Base-by-base conservation (phyloP, 2,797 vertebrate genomes). In the Brachyalestes nurse region DNA sequence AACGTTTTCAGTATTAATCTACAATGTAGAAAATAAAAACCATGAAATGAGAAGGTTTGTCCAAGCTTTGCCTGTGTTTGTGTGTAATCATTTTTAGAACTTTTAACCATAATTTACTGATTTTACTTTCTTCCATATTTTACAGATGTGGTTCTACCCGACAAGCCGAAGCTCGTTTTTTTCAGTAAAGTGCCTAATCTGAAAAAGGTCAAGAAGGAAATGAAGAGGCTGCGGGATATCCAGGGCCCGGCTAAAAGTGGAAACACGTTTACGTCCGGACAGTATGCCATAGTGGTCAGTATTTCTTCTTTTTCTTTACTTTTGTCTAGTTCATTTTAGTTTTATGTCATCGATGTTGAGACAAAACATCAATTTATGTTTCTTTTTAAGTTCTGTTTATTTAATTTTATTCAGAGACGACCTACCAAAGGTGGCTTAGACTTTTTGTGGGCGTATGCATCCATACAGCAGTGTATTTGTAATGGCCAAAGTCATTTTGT, bases 231-330 rank as follows among this genome's bases (percentile, higher is more conserved):
- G 17, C 84, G 89, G 19, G 97, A 99, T 65, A 99, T 99, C 83
- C 95, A 93, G 0, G 98, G 98, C 0, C 97, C 97, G 0, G 62
- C 78, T 0, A 87, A 55, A 73, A 12, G 70, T 0, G 94, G 86
- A 28, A 95, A 93, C 2, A 84, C 93, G 7, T 98, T 99, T 86
- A 92, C 80, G 0, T 82, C 88, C 23, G 97, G 97, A 71, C 93
- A 92, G 74, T 99, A 95, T n/a, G 98, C 92, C 0, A 96, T 99
- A 77, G 87, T 98, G 95, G 98, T 99, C 84, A 93, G 96, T 85
- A 12, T 57, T 62, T 5, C 17, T 66, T 38, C 8, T 17, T 10
- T 10, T 66, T 42, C 17, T 64, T 38, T 64, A 16, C 14, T 38
- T 38, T 0, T 23, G 58, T 47, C 45, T 47, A 47, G 7, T 47